Base-by-base conservation (phyloP, 2,888 invertebrate genomes). In the Zygogramma bicolorata region DNA sequence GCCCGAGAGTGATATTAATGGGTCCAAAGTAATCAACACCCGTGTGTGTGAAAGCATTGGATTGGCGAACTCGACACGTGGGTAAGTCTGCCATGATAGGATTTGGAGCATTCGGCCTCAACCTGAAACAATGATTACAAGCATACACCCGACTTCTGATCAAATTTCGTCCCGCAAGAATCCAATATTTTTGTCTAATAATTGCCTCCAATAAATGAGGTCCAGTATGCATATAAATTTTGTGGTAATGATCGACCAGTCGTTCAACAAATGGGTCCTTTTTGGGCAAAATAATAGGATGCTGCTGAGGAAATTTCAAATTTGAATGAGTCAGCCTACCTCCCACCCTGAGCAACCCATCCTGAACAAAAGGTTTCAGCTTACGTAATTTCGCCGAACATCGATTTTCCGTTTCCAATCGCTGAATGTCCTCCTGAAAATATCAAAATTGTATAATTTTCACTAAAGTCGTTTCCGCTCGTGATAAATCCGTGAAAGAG, bases 11-110 rank as follows among this genome's bases (percentile, higher is more conserved):
- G 34, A 70, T 57, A 20, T 66, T 25, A 8, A 70, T 25, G 6
- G 70, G 71, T 1, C 63, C 71, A 22, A 61, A 62, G 61, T 62
- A 67, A 61, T 71, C 67, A 18, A 71, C 25, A 10, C 70, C 46
- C 6, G 57, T 67, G 18, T 71, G 40, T 13, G 22, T 13, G 53
- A 62, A 71, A 34, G 15, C 49, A 15, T 62, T 62, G 10, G 53
- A n/a, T 10, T 31, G 2, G 5, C 15, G 25, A 29, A 71, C 57
- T 18, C 67, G 10, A 38, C 2, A 8, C 8, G 3, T 4, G 3
- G 68, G 67, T 2, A 68, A 67, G 46, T 68, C 49, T 20, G 71
- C 68, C 61, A 63, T 68, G 1, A 71, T 3, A n/a, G 61, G 62
- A 13, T n/a, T 7, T 0, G n/a, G n/a, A 1, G n/a, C 20, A 7